Evolutionary conservation across 2,113 vertebrate genomes (phyloP), one percentile per base, ranked within the genome.

Genomic region (Gasterosteus aculeatus): DNA sequence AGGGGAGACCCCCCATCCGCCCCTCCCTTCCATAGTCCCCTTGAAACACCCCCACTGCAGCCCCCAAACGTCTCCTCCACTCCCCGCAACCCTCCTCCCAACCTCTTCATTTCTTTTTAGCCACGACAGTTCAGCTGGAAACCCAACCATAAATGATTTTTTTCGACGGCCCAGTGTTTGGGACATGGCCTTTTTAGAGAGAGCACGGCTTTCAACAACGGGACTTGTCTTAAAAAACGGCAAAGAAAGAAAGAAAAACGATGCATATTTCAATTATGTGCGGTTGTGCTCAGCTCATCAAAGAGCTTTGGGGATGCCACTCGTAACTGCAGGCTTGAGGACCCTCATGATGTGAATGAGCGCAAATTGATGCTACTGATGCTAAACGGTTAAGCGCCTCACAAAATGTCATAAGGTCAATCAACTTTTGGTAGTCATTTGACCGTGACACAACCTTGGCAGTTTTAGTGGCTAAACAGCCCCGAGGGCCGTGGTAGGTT

Each of bases 111-210:
- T 90, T 94, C 90, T 90, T 91, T 92, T 93, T 84, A 92, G 81
- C 81, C 84, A 88, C 88, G 91, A 83, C 92, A 93, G 91, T 90
- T 94, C 91, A 94, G 90, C 91, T 94, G 93, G 91, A 92, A 93
- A 93, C 85, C 88, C 87, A 87, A 90, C 87, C 91, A 88, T 92
- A 93, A 91, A 90, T 92, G 81, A 90, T 93, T 71, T 92, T 91
- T 83, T 84, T 74, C 10, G 73, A 82, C 84, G 81, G 85, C 78
- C 69, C 82, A 65, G 85, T 87, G 84, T 90, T 85, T 65, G 88
- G 84, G 84, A 91, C 87, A 82, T 62, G 76, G 75, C 73, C 86
- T 90, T 78, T 82, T 72, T 59, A 19, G 57, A 75, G 80, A 87
- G 75, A 35, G 75, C 64, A 57, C 35, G 47, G 89, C 89, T 81